phyloP scores from a whole-genome alignment of 1,140 invertebrate genomes.

The Propsilocerus akamusi region DNA sequence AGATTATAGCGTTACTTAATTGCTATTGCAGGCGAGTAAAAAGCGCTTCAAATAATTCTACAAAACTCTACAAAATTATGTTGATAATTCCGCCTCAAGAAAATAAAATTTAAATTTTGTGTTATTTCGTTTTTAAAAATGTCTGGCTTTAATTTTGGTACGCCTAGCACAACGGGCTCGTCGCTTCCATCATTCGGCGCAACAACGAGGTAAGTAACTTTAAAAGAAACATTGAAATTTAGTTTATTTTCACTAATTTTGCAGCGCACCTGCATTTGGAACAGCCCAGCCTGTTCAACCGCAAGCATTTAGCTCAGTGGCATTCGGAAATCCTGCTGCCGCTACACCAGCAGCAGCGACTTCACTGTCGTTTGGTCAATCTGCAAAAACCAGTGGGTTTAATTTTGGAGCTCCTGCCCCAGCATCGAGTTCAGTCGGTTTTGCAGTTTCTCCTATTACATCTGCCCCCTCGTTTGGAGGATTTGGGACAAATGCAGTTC shows the following conservation, averaged over 20 bases:
- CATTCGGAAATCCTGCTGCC: background rate
- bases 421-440: background rate
- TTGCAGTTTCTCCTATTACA: background rate
- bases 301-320: background rate
- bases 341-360: constrained; percentile 8
- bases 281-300: background rate
- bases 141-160: constrained; percentile 18
- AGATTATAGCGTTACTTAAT: too few species aligned
- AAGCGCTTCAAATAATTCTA: too few species aligned
- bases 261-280: background rate
- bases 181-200: constrained; percentile 8
- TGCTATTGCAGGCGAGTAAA: too few species aligned
- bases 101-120: too few species aligned
- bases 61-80: too few species aligned
- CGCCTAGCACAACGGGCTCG: constrained; percentile 8
- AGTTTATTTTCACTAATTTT: background rate
- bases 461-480: background rate
- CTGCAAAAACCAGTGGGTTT: constrained; percentile 9
- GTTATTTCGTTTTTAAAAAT: too few species aligned
- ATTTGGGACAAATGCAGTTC: too few species aligned
- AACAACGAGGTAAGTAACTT: constrained; percentile 5
- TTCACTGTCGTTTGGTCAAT: constrained; percentile 2
- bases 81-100: too few species aligned
- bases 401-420: constrained; percentile 11
- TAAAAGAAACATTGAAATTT: background rate